Conservation (phyloP, 2,113 vertebrate genomes). For the Narcine bancroftii region DNA sequence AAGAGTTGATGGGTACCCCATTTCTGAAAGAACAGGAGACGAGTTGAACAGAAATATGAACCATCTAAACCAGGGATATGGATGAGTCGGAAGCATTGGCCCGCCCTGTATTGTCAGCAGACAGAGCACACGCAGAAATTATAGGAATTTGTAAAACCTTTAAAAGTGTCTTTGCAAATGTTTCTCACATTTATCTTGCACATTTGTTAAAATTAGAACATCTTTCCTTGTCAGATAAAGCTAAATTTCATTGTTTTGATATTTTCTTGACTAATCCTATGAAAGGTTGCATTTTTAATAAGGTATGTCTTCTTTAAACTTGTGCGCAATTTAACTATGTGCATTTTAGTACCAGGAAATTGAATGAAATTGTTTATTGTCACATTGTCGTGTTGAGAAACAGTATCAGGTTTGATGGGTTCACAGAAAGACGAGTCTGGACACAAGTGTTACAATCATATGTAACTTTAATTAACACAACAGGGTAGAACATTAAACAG, state of each 20-base stretch:
- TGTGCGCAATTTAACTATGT: no score
- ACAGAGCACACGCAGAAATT: background rate
- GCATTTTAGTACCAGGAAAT: background rate
- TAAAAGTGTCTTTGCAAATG: background rate
- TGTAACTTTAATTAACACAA: no score
- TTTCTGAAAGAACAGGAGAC: background rate
- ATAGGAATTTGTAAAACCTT: background rate
- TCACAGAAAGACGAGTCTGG: no score
- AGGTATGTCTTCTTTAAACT: no score
- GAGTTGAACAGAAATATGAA: background rate
- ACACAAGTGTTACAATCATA: no score
- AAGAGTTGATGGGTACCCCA: background rate
- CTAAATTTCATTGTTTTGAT: background rate
- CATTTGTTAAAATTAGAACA: background rate
- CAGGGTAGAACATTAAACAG: no score
- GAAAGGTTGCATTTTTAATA: background rate
- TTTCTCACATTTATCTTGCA: background rate
- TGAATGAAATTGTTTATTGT: no score
- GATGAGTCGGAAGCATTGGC: background rate
- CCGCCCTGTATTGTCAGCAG: background rate
- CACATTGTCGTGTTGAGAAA: no score
- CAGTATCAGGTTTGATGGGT: no score
- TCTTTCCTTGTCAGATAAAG: background rate
- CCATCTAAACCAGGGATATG: background rate
- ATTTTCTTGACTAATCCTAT: background rate